Conservation (phyloP, 2,113 vertebrate genomes). For the Alligator sinensis region DNA sequence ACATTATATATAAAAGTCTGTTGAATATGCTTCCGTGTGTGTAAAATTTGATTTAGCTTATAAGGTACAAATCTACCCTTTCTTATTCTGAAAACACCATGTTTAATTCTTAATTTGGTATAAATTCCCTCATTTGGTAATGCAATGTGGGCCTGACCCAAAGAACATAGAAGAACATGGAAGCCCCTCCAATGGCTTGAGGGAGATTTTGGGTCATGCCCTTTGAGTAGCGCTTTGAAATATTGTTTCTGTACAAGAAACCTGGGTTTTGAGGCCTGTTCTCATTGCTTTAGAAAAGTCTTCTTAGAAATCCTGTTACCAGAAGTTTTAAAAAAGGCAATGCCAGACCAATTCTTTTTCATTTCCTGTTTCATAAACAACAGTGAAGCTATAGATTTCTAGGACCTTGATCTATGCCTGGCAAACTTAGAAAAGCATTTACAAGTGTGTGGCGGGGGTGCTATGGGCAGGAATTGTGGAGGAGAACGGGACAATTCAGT, state of each 20-base stretch:
- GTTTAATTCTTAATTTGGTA: neutral
- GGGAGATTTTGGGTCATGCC: neutral
- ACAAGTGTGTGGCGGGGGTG: neutral
- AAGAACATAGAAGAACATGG: neutral
- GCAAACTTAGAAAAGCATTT: neutral
- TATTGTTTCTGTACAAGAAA: neutral
- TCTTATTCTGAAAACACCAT: neutral
- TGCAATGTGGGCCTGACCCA: neutral
- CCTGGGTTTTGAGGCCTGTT: neutral
- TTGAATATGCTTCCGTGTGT: no score
- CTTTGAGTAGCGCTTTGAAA: neutral
- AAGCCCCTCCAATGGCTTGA: neutral
- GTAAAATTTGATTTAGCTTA: no score
- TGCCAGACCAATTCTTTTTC: neutral
- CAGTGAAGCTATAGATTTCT: neutral
- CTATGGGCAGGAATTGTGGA: neutral
- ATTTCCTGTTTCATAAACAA: neutral
- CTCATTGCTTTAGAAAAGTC: neutral
- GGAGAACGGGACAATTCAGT: no score
- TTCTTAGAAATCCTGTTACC: neutral
- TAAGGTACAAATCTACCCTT: no score
- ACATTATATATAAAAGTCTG: no score
- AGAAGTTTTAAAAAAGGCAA: neutral
- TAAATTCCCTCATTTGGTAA: rapidly evolving
- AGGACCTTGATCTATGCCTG: neutral